Evolutionary conservation across 2,888 invertebrate species (phyloP), one percentile per base, ranked within the genome.

Genomic region (Nomada fucata): DNA sequence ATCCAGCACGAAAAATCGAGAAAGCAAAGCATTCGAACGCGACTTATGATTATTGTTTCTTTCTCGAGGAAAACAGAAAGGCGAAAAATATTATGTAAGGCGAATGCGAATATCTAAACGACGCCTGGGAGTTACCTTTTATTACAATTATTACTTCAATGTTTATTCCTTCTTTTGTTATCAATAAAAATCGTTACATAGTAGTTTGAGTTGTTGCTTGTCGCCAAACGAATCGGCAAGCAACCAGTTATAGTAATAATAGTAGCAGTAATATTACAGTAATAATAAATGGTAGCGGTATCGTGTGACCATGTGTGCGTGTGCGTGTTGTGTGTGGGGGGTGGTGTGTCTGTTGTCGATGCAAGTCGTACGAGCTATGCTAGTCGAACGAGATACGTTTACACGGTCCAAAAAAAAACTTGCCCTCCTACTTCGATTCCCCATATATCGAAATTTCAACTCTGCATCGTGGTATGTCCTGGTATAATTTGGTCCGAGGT

Each of bases 101-200:
- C 72, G 15, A 70, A 79, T 59, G 72, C 67, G 50, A 73, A 70
- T 78, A 69, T 64, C 52, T 76, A 70, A 67, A 85, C 76, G 74
- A 83, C 76, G 76, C 67, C 64, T 85, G 77, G 79, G 73, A 71
- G 69, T 87, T 76, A 83, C 85, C 84, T 74, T 88, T 57, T 88
- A 89, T 88, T 88, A 88, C 87, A 89, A 88, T 89, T 91, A 90
- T 92, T 91, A 90, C 88, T 91, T 91, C 86, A 91, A 90, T 88
- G 88, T 91, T 92, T 91, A 91, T 91, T 88, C 89, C 84, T 90
- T 89, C 85, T 86, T 86, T 88, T 86, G 86, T 91, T 90, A 92
- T 92, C 91, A 90, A 92, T 92, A 92, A 92, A 93, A 93, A 93
- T 93, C 89, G 90, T 93, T 93, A 93, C 91, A 93, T 91, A 92